These are phyloP conservation scores for Gymnopithys bicolor DNA, from an alignment of 2,797 vertebrate genomes.

Conservation along the genomic window DNA sequence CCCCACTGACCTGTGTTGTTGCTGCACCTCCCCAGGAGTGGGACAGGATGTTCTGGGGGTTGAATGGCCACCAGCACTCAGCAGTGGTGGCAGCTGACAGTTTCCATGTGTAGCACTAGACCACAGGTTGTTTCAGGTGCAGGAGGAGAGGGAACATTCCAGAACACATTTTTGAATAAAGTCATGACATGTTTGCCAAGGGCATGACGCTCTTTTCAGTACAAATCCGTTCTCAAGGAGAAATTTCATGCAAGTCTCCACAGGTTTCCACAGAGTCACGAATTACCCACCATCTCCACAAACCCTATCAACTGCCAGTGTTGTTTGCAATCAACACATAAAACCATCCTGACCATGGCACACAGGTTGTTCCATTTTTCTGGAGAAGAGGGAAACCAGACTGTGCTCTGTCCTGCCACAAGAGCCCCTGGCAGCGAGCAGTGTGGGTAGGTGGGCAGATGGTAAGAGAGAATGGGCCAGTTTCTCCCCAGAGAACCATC, in stretches of 20 bases:
- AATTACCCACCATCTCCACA: neutral
- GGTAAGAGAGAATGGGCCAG: neutral
- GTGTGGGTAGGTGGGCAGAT: neutral
- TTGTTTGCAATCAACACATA: neutral
- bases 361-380: neutral
- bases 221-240: neutral
- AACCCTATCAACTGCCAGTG: neutral
- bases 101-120: neutral
- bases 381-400: neutral
- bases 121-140: too few relatives aligned
- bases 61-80: accelerated
- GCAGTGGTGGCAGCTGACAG: neutral
- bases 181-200: neutral
- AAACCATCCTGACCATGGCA: neutral
- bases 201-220: neutral
- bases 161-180: neutral
- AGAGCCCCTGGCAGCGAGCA: neutral
- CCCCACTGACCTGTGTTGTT: neutral
- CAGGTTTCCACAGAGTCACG: neutral
- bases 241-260: neutral
- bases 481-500: neutral
- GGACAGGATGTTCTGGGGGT: neutral
- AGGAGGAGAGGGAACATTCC: neutral
- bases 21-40: accelerated
- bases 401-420: accelerated